Percentiles rank a stretch among this genome's conserved stretches.
phyloP scores from a whole-genome alignment of 2,113 vertebrate species.

The Dicentrarchus labrax region DNA sequence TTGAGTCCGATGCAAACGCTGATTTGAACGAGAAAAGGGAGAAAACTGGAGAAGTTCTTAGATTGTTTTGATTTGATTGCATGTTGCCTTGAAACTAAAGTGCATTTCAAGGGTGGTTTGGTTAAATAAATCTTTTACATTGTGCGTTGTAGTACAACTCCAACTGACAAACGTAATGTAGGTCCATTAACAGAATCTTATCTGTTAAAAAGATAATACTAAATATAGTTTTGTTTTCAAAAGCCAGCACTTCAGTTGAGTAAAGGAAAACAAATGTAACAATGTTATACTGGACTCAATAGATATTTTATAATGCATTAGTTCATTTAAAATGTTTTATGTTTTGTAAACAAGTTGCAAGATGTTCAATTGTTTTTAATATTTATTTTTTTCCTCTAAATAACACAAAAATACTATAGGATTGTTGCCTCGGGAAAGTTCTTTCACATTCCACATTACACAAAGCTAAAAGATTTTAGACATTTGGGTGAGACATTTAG shows the following conservation, averaged over 20 bases:
- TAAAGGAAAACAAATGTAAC: not conserved
- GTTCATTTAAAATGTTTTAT: not conserved
- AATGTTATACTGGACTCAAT: not conserved
- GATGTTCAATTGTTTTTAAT: conserved; percentile 29
- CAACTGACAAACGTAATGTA: conserved; percentile 6
- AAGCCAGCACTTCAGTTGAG: not conserved
- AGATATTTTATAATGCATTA: conserved; percentile 9
- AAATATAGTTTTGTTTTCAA: not conserved
- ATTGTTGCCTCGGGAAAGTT: not conserved
- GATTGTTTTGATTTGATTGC: conserved; percentile 31
- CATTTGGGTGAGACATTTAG: no score
- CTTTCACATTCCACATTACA: not conserved
- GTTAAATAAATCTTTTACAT: not conserved
- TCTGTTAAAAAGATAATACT: not conserved
- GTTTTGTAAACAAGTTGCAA: conserved; percentile 10
- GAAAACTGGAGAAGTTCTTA: not conserved
- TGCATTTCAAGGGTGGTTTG: conserved; percentile 15
- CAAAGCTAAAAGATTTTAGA: not conserved
- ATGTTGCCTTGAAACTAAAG: conserved; percentile 20
- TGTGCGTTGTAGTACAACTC: not conserved
- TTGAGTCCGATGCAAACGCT: not conserved
- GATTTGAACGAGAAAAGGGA: not conserved
- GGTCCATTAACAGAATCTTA: not conserved
- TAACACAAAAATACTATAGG: not conserved
- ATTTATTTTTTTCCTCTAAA: conserved; percentile 2